phyloP scores from a whole-genome alignment of 2,888 invertebrate species.

The Leptinotarsa juncta region DNA sequence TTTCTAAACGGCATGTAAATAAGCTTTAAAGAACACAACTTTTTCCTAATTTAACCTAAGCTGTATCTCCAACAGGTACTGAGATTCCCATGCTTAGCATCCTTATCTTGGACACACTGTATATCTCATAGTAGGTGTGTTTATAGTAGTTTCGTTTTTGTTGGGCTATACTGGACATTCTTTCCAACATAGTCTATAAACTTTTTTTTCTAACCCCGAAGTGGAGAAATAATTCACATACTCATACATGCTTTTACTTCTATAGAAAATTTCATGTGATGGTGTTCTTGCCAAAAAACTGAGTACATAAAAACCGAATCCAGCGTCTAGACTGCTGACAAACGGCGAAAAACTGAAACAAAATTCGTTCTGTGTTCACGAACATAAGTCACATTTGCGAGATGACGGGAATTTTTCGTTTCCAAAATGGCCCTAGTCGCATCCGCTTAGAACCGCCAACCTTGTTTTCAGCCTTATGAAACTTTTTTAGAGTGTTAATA shows the following conservation, averaged over 20 bases:
- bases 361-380: conserved; percentile 42
- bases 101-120: too few species aligned
- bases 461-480: conserved; percentile 16
- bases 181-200: too few species aligned
- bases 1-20: too few species aligned
- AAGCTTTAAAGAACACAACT: too few species aligned
- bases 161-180: too few species aligned
- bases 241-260: not conserved
- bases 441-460: conserved; percentile 16
- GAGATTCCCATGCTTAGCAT: too few species aligned
- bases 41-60: too few species aligned
- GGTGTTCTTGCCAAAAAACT: conserved; percentile 17
- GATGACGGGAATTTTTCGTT: conserved; percentile 49
- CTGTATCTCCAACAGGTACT: too few species aligned
- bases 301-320: conserved; percentile 32
- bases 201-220: too few species aligned
- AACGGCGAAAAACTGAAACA: conserved; percentile 47
- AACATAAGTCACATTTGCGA: conserved; percentile 39
- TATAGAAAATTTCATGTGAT: not conserved
- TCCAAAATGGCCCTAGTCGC: conserved; percentile 38
- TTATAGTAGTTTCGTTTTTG: too few species aligned
- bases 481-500: conserved; percentile 25
- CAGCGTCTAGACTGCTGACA: conserved; percentile 40
- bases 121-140: too few species aligned
- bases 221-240: too few species aligned